These are phyloP conservation scores for Gopherus flavomarginatus DNA, from an alignment of 2,113 vertebrate species.

Conservation along the genomic window DNA sequence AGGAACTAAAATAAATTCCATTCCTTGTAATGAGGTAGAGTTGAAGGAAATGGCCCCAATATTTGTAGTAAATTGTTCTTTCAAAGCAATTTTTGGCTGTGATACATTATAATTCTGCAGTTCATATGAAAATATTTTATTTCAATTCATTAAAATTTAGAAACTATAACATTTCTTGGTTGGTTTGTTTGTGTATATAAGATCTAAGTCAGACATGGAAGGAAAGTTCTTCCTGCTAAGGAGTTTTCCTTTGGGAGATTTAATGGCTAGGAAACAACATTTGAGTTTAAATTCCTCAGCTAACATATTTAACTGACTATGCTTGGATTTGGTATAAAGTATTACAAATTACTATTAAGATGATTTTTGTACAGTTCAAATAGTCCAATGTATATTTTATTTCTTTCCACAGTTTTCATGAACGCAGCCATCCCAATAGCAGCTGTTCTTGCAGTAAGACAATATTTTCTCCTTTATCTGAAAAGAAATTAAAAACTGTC, in stretches of 20 bases:
- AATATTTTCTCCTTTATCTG: neutral
- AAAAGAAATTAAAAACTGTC: neutral
- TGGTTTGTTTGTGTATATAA: constrained; percentile 25
- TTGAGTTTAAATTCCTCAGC: neutral
- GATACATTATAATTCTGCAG: neutral
- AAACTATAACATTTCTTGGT: constrained; percentile 22
- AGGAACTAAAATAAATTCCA: neutral
- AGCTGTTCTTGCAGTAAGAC: constrained; percentile 94
- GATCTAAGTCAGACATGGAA: neutral
- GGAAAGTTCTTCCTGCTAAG: constrained; percentile 15
- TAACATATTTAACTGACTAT: neutral
- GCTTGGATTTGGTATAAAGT: neutral
- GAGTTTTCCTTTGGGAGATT: constrained; percentile 3
- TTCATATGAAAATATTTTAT: neutral
- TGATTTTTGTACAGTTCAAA: neutral
- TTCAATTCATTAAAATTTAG: neutral
- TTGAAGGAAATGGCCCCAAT: neutral
- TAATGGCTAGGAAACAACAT: neutral
- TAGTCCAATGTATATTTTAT: constrained; percentile 45
- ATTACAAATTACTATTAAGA: constrained; percentile 12
- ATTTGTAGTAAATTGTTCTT: neutral
- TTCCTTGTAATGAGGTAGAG: neutral
- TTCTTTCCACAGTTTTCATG: constrained; percentile 92
- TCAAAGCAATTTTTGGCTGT: neutral
- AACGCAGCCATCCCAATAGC: constrained; percentile 97